Percentiles rank a stretch among this genome's conserved stretches.
These are phyloP conservation scores for Penaeus vannamei DNA, from an alignment of 1,140 invertebrate genomes.

Conservation along the genomic window DNA sequence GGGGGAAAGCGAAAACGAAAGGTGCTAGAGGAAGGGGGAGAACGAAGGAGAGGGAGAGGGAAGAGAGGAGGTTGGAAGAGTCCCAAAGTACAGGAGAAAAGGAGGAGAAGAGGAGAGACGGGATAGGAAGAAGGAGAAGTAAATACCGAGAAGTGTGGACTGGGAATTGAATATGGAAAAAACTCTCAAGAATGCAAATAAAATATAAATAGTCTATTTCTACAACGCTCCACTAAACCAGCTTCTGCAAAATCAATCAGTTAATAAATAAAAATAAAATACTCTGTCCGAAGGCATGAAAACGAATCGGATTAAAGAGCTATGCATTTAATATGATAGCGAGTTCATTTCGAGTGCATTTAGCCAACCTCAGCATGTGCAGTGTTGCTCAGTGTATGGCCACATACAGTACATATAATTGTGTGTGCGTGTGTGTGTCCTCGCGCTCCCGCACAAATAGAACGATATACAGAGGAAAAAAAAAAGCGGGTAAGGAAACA, in stretches of 20 bases:
- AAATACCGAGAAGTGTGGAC: background rate
- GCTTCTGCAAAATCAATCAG: too few species aligned
- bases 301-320: too few species aligned
- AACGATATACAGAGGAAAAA: too few species aligned
- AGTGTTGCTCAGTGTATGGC: background rate
- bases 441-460: background rate
- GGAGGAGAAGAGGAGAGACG: background rate
- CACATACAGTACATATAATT: background rate
- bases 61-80: background rate
- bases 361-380: background rate
- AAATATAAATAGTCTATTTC: too few species aligned
- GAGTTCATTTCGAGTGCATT: background rate
- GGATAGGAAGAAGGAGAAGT: background rate
- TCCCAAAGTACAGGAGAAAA: background rate
- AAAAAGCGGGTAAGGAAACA: too few species aligned
- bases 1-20: background rate
- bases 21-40: background rate
- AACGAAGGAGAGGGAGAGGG: slow-evolving; percentile 26
- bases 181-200: too few species aligned
- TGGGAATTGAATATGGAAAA: too few species aligned
- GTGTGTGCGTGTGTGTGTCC: background rate
- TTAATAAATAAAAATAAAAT: too few species aligned
- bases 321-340: background rate
- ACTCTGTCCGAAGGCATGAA: too few species aligned
- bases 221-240: too few species aligned